Evolutionary conservation across 2,113 vertebrate species (phyloP), one percentile per base, ranked within the genome.

Genomic region (Archocentrus centrarchus): DNA sequence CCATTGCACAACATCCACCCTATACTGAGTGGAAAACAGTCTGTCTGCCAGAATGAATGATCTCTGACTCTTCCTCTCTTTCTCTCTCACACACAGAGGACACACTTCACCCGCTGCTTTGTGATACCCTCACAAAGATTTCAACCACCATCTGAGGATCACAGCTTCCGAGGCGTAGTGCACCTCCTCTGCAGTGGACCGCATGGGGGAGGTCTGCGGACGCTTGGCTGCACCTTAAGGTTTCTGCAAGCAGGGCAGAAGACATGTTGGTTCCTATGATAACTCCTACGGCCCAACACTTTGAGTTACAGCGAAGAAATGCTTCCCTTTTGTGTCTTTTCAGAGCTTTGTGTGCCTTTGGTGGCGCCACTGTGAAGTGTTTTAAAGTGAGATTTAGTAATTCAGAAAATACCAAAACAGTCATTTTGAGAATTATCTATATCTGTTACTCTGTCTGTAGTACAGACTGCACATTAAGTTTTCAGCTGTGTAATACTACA

Each of bases 301-400:
- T 76, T 24, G 57, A 91, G 91, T 90, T 92, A 92, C 11, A 30
- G 79, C 62, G 22, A 79, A 76, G 14, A 7, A 66, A 18, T 78
- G 4, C 76, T 39, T 60, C 11, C 13, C 8, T 27, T 14, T 53
- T 3, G 6, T 61, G 35, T 79, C 2, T 20, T 80, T 66, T 63
- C 0, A 4, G 15, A 10, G 27, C 24, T 75, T 35, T 20, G 7
- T 15, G 11, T 64, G 17, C 5, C 63, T 59, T 44, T 78, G 58
- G 10, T 60, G 41, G 7, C n/a, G 1, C 15, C 20, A 17, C 20
- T 61, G 18, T 60, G 17, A 70, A 18, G 39, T 61, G 24, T 59
- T 80, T 79, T 24, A 63, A 39, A 44, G 15, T 32, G 30, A 59
- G 5, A 11, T 37, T 63, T 68, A 55, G 3, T 20, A 58, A 27